phyloP scores from a whole-genome alignment of 2,113 vertebrate species.

The Excalfactoria chinensis region DNA sequence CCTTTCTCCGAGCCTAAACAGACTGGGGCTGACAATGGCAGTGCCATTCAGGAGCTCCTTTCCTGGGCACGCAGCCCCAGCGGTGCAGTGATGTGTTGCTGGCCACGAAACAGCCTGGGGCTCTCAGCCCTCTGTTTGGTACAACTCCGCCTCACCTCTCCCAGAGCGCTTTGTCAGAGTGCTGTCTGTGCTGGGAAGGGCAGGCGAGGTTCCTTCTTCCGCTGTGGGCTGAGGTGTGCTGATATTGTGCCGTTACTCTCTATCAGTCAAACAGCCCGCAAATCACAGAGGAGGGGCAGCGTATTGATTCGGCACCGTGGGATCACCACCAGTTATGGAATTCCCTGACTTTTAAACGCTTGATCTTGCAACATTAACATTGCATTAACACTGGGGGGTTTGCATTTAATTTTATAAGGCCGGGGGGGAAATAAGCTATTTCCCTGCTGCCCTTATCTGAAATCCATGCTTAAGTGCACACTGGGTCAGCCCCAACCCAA shows the following conservation, averaged over 20 bases:
- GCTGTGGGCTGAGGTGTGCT: background rate
- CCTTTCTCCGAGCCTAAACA: background rate
- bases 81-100: background rate
- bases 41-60: background rate
- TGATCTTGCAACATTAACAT: background rate
- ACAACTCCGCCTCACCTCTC: accelerated
- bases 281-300: accelerated
- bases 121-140: background rate
- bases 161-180: background rate
- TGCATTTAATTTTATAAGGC: conserved; percentile 38
- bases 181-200: background rate
- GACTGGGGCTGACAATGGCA: background rate
- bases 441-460: conserved; percentile 56
- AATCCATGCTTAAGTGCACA: conserved; percentile 74
- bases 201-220: background rate
- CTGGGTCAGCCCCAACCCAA: conserved; percentile 74
- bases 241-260: background rate
- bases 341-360: background rate
- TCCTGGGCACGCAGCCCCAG: background rate
- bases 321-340: background rate
- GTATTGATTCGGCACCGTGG: accelerated
- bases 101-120: background rate
- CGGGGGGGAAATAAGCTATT: conserved; percentile 59
- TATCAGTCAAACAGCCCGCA: background rate
- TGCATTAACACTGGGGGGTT: background rate